These are phyloP conservation scores for Cenopis cana DNA, from an alignment of 2,888 invertebrate genomes.

Conservation along the genomic window DNA sequence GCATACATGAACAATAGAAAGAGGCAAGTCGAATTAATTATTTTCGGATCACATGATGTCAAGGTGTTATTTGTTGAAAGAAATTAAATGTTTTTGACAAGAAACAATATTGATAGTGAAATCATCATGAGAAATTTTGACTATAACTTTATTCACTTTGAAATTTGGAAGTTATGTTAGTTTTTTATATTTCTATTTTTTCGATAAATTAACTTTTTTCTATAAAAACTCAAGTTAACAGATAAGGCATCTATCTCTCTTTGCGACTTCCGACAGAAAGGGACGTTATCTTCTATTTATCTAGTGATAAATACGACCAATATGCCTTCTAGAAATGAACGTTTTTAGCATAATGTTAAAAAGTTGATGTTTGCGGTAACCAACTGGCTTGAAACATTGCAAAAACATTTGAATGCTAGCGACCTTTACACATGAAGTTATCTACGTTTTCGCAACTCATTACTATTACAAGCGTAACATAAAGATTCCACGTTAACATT, in stretches of 20 bases:
- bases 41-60: no score
- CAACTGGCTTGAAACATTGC: neutral
- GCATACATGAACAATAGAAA: no score
- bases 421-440: conserved; percentile 1
- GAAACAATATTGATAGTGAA: no score
- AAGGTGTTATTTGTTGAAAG: no score
- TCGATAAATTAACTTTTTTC: neutral
- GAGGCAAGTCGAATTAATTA: no score
- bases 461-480: neutral
- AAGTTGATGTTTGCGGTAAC: conserved; percentile 1
- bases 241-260: neutral
- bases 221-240: neutral
- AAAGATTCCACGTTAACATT: neutral
- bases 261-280: neutral
- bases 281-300: neutral
- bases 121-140: no score
- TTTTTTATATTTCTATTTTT: neutral
- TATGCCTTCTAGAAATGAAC: neutral
- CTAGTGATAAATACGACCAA: neutral
- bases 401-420: conserved; percentile 12
- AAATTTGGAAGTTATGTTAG: no score
- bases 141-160: no score
- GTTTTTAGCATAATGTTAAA: neutral
- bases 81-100: no score
- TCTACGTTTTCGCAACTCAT: conserved; percentile 1